phyloP scores from a whole-genome alignment of 2,797 vertebrate genomes.

The Clarias laeviceps region DNA sequence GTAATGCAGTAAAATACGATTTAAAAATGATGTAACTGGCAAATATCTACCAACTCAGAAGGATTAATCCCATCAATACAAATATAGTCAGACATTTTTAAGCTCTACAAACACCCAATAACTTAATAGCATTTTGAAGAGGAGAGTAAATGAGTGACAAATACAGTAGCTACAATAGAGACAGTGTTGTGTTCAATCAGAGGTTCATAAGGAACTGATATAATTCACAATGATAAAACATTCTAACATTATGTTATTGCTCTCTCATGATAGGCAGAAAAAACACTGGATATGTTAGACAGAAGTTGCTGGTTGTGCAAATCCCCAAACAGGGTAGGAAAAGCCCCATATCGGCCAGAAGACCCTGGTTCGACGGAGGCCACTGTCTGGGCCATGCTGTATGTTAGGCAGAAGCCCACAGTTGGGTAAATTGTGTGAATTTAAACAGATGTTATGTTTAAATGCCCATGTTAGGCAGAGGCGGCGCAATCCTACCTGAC shows the following conservation, averaged over 20 bases:
- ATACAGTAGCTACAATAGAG: background rate
- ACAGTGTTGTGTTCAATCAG: background rate
- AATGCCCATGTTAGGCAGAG: background rate
- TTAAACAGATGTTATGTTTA: background rate
- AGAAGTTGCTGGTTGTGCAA: background rate
- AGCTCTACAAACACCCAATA: background rate
- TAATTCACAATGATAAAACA: background rate
- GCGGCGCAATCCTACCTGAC: background rate
- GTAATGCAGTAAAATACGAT: background rate
- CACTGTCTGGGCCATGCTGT: background rate
- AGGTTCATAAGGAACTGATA: background rate
- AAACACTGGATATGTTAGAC: background rate
- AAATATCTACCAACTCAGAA: background rate
- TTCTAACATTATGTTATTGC: background rate
- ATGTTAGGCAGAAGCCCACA: background rate
- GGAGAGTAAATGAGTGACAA: background rate
- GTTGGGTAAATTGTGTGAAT: background rate
- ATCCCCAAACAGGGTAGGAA: background rate
- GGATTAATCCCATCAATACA: background rate
- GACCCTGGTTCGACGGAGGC: background rate
- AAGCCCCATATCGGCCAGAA: background rate
- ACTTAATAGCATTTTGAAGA: too few relatives aligned
- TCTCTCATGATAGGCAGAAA: background rate
- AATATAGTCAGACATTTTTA: background rate
- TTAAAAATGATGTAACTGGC: background rate